Evolutionary conservation across 2,888 invertebrate species (phyloP).

Genomic region (Rhingia campestris): DNA sequence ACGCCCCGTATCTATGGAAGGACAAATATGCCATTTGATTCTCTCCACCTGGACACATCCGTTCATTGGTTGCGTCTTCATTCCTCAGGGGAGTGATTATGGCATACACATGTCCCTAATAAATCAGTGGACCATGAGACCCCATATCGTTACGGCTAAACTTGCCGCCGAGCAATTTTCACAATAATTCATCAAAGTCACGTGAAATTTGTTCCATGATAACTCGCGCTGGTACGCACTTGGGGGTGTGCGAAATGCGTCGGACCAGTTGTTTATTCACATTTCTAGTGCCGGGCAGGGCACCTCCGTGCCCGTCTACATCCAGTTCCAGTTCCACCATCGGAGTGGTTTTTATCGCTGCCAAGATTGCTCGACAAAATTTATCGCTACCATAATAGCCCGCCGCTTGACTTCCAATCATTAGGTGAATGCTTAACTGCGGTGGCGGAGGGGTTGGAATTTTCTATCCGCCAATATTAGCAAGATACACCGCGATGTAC

Average conservation of each 20-base stretch:
- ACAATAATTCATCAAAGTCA: constrained; percentile 51
- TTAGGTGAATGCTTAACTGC: not conserved
- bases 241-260: not conserved
- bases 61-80: not conserved
- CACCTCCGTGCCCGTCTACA: not conserved
- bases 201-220: constrained; percentile 31
- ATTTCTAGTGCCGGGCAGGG: not conserved
- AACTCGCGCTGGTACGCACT: not conserved
- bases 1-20: not conserved
- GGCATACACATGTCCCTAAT: constrained; percentile 17
- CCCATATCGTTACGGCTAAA: not conserved
- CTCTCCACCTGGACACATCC: constrained; percentile 3
- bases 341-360: not conserved
- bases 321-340: not conserved
- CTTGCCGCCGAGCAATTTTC: constrained; percentile 10
- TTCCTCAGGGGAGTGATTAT: constrained; percentile 15
- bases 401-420: constrained; percentile 41
- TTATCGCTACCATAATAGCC: constrained; percentile 33
- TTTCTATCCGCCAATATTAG: not conserved
- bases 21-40: constrained; percentile 10
- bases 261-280: constrained; percentile 43
- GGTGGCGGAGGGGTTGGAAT: not conserved
- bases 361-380: constrained; percentile 38
- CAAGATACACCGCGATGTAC: not conserved
- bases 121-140: constrained; percentile 32